Evolutionary conservation across 2,888 invertebrate genomes (phyloP).

Genomic region (Diaphora mendica): DNA sequence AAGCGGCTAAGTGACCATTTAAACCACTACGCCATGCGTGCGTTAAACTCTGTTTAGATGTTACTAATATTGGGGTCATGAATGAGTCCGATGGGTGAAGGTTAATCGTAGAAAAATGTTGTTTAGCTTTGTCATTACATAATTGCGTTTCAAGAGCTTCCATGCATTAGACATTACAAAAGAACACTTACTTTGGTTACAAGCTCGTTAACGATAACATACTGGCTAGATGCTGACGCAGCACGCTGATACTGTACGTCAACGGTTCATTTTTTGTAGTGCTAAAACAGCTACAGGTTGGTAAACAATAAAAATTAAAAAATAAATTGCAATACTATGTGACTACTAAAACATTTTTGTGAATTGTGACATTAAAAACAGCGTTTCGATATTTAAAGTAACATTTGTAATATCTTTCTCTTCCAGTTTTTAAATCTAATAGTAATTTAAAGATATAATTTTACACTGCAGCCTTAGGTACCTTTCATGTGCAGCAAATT

Average conservation of each 20-base stretch:
- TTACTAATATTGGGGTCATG: not conserved
- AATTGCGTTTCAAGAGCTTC: constrained; percentile 16
- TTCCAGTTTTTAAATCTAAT: not conserved
- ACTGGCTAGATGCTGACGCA: constrained; percentile 50
- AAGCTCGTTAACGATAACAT: constrained; percentile 31
- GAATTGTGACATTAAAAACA: constrained; percentile 10
- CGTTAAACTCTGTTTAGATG: not conserved
- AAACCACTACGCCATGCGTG: no score
- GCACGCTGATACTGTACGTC: constrained; percentile 51
- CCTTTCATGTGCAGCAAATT: not conserved
- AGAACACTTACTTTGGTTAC: constrained; percentile 52
- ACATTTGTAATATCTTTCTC: not conserved
- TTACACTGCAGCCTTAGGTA: not conserved
- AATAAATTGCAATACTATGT: constrained; percentile 34
- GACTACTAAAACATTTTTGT: constrained; percentile 18
- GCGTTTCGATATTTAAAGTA: not conserved
- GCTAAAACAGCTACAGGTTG: constrained; percentile 84
- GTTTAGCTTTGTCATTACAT: not conserved
- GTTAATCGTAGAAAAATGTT: not conserved
- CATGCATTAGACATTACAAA: constrained; percentile 18
- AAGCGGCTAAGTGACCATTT: no score
- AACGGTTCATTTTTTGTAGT: constrained; percentile 76
- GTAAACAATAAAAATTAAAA: constrained; percentile 64
- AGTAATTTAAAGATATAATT: not conserved
- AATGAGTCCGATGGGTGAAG: not conserved